Evolutionary conservation across 2,113 vertebrate species (phyloP), one percentile per base, ranked within the genome.

Genomic region (Panthera tigris): DNA sequence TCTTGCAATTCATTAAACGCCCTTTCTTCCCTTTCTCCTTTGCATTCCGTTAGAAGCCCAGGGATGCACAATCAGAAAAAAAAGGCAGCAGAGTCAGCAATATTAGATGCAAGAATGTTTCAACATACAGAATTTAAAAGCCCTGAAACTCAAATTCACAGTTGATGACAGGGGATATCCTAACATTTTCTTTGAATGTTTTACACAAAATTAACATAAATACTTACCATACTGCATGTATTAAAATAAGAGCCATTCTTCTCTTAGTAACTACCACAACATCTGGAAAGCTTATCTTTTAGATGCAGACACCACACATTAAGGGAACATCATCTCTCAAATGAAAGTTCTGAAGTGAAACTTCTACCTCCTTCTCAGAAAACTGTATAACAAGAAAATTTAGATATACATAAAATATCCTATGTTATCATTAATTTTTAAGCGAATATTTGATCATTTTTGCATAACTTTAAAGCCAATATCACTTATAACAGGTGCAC

Each of bases 51-150:
- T 96, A 93, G 97, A 97, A 98, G 89, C 87, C 86, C 74, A 89
- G 41, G 36, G 41, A 87, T 96, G 45, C 85, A 69, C 57, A 73
- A 92, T 97, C 98, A 97, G 78, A 96, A 95, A 69, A 63, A 96
- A 97, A 98, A 97, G 65, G 73, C 69, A 93, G 23, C 8, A 63
- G 29, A 61, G 50, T 87, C 98, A 98, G 98, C 97, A 92, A 97
- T 98, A 98, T 98, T 97, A 96, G 95, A 97, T 89, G 96, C 92
- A 81, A 90, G 87, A 78, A 89, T 89, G 82, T 95, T 96, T 85
- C 95, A 93, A 87, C 90, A 61, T 92, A 84, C 83, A 97, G 92
- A 96, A 96, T 97, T 80, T 89, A 50, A 50, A 97, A 90, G 3
- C n/a, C 91, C 95, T 96, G 68, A 96, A 97, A 97, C 89, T 94